Evolutionary conservation across 2,888 invertebrate species (phyloP).

Genomic region (Andricus quercusramuli): DNA sequence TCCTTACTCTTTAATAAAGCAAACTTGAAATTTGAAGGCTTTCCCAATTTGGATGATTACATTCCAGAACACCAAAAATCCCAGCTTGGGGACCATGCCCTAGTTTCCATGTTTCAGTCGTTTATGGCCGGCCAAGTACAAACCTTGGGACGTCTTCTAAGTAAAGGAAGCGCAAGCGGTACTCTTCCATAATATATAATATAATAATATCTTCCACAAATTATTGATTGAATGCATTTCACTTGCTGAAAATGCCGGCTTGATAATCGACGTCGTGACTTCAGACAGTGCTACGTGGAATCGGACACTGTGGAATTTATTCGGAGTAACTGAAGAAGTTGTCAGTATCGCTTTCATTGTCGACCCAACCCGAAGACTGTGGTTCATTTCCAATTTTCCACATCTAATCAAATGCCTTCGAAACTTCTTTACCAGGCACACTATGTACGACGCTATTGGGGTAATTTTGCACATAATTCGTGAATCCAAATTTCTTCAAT

Average conservation of each 20-base stretch:
- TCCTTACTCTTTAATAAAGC: too few relatives aligned
- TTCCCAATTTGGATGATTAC: constrained; percentile 57
- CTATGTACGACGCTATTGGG: not conserved
- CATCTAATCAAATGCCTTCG: constrained; percentile 43
- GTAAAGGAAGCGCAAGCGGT: constrained; percentile 57
- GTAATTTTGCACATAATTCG: not conserved
- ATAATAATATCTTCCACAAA: too few relatives aligned
- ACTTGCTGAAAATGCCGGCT: constrained; percentile 55
- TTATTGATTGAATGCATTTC: constrained; percentile 59
- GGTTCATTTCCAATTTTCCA: constrained; percentile 49
- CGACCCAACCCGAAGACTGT: constrained; percentile 42
- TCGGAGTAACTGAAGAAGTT: constrained; percentile 11
- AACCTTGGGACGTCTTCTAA: constrained; percentile 59
- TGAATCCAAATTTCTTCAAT: too few relatives aligned
- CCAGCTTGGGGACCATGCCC: constrained; percentile 59
- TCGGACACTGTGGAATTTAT: constrained; percentile 43
- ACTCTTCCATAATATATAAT: too few relatives aligned
- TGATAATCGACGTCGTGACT: constrained; percentile 48
- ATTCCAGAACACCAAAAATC: constrained; percentile 54
- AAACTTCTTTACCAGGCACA: constrained; percentile 9
- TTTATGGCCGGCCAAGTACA: constrained; percentile 60
- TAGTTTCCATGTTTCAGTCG: constrained; percentile 62
- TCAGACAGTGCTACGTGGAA: constrained; percentile 59
- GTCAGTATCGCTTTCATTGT: constrained; percentile 26
- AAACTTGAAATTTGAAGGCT: constrained; percentile 49